Evolutionary conservation across 2,797 vertebrate genomes (phyloP).

Genomic region (Oreochromis grahami): DNA sequence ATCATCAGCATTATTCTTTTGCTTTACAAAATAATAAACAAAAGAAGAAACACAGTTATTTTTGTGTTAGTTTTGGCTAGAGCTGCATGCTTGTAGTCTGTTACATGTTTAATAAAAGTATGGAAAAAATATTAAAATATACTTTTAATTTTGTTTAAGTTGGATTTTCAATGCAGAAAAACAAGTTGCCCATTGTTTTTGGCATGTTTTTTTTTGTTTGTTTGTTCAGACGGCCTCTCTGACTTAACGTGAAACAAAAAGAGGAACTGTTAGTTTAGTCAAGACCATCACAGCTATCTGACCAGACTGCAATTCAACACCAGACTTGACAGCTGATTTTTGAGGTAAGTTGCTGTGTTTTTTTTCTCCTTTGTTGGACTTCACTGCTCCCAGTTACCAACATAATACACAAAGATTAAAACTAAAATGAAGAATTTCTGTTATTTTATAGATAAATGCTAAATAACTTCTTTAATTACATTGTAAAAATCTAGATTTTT

Average conservation of each 20-base stretch:
- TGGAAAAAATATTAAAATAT: background rate
- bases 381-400: background rate
- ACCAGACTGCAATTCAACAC: background rate
- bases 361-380: background rate
- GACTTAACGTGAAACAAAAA: slow-evolving; percentile 1
- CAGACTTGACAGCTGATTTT: background rate
- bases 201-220: background rate
- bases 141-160: background rate
- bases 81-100: background rate
- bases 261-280: background rate
- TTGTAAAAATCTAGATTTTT: background rate
- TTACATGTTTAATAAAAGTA: background rate
- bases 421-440: background rate
- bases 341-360: background rate
- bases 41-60: background rate
- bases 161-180: background rate
- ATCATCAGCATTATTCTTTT: background rate
- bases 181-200: background rate
- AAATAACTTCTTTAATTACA: background rate
- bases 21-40: background rate
- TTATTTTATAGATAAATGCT: background rate
- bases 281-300: background rate
- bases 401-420: background rate
- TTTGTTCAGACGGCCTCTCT: background rate
- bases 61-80: background rate